phyloP scores from a whole-genome alignment of 2,888 invertebrate species.

The Chymomyza caudatula region DNA sequence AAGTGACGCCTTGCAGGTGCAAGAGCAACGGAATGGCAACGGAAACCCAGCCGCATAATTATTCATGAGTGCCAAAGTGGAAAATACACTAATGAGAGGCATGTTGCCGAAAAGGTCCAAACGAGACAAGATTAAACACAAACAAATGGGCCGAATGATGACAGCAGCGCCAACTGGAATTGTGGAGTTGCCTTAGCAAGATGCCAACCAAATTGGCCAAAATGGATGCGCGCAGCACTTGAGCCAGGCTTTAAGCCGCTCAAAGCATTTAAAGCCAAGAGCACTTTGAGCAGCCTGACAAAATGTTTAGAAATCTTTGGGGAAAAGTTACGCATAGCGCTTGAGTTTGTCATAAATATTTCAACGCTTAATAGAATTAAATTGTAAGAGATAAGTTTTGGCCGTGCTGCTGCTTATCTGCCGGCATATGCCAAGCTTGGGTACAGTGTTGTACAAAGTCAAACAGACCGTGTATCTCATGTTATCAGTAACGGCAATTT shows the following conservation, averaged over 20 bases:
- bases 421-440: neutral
- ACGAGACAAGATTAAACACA: slow-evolving; percentile 36
- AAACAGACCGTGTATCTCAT: neutral
- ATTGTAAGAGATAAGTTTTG: neutral
- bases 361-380: neutral
- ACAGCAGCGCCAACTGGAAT: neutral
- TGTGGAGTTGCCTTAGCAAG: no score
- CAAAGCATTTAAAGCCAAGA: neutral
- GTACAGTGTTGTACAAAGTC: neutral
- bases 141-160: slow-evolving; percentile 38
- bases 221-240: neutral
- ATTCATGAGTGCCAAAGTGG: slow-evolving; percentile 60
- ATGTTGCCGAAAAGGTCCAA: slow-evolving; percentile 26
- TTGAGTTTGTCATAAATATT: neutral
- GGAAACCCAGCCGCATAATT: slow-evolving; percentile 46
- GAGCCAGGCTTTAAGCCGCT: neutral
- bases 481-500: neutral
- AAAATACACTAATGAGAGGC: slow-evolving; percentile 57
- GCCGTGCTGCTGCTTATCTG: neutral
- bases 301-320: neutral
- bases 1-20: slow-evolving; percentile 40
- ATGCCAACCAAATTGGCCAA: neutral
- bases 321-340: neutral
- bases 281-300: neutral
- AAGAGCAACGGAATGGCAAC: neutral